Evolutionary conservation across 2,797 vertebrate genomes (phyloP).

Genomic region (Jordanella pulchra): DNA sequence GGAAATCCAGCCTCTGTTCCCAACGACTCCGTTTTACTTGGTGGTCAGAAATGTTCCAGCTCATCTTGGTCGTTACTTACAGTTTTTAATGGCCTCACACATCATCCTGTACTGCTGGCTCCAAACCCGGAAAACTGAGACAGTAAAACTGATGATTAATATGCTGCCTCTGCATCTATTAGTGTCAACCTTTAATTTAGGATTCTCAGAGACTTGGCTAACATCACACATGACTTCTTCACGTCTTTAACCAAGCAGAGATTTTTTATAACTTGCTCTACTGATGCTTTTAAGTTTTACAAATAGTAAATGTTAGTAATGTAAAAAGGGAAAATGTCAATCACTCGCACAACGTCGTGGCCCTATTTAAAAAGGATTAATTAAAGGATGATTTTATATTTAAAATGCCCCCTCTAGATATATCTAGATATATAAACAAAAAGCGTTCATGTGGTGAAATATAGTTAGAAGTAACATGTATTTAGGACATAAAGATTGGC

Average conservation of each 20-base stretch:
- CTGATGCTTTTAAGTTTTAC: not conserved
- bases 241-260: constrained; percentile 16
- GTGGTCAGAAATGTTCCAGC: constrained; percentile 51
- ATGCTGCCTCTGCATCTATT: constrained; percentile 30
- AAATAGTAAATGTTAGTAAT: not conserved
- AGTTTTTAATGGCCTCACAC: constrained; percentile 61
- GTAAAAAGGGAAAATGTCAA: no score
- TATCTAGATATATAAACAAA: not conserved
- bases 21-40: constrained; percentile 27
- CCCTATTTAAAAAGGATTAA: not conserved
- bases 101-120: constrained; percentile 47
- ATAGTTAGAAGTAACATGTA: not conserved
- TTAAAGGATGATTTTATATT: not conserved
- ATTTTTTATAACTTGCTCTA: constrained; percentile 5
- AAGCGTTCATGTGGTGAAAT: not conserved
- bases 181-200: constrained; percentile 18
- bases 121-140: constrained; percentile 45
- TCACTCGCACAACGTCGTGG: not conserved
- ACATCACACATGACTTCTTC: constrained; percentile 29
- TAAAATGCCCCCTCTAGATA: not conserved
- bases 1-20: constrained; percentile 32
- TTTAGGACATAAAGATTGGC: not conserved
- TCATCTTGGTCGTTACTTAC: constrained; percentile 34
- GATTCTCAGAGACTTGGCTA: constrained; percentile 32
- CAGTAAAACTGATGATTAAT: constrained; percentile 53